A percentile compares a stretch with the other conserved stretches of the same genome.
Conservation (phyloP, 2,888 invertebrate genomes). For the Atrina japonica region DNA sequence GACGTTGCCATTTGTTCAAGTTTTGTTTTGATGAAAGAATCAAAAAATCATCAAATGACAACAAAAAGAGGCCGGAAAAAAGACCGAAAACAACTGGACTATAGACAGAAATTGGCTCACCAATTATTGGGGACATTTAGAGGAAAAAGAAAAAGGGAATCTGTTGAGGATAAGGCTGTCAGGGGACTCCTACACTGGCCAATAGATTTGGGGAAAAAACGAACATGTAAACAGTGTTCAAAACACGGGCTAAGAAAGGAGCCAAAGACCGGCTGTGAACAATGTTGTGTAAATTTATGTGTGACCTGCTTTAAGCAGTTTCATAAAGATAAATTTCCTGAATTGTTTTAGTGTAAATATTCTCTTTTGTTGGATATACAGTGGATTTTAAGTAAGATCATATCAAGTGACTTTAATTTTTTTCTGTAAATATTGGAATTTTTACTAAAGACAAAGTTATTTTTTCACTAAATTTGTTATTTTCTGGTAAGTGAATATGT, state of each 20-base stretch:
- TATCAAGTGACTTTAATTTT: too few species aligned
- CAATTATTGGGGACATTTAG: constrained; percentile 2
- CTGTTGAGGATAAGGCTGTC: too few species aligned
- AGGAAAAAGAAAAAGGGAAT: constrained; percentile 10
- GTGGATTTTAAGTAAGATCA: too few species aligned
- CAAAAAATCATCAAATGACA: constrained; percentile 5
- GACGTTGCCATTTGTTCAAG: constrained; percentile 9
- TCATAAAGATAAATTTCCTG: constrained; percentile 19
- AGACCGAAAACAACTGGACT: neutral
- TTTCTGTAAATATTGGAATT: constrained; percentile 4
- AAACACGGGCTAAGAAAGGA: neutral
- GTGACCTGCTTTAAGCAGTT: constrained; percentile 19
- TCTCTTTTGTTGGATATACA: neutral
- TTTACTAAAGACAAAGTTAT: neutral
- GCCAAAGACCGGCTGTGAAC: constrained; percentile 24
- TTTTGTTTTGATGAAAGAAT: constrained; percentile 29
- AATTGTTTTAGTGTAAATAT: neutral
- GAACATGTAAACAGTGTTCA: too few species aligned
- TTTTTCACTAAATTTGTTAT: neutral
- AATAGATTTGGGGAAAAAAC: too few species aligned
- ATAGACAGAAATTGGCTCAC: too few species aligned
- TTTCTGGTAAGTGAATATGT: neutral
- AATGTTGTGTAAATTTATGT: constrained; percentile 33
- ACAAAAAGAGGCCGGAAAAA: too few species aligned
- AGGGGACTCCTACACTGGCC: constrained; percentile 15